Conservation (phyloP, 2,113 vertebrate species). For the Phocoena sinus region DNA sequence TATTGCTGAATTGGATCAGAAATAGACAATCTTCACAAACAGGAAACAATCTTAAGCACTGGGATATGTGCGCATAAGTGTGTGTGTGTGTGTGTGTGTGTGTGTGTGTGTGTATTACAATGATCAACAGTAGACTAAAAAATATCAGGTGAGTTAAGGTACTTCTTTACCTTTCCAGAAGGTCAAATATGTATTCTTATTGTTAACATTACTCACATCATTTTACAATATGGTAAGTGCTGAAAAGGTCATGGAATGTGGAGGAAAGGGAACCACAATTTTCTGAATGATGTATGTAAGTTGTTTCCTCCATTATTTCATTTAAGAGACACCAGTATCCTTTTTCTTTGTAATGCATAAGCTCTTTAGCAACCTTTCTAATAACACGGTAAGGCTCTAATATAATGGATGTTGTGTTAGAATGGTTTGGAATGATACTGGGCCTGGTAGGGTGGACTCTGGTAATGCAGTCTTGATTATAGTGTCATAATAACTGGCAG, state of each 20-base stretch:
- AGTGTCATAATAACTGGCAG: background rate
- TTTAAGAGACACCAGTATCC: background rate
- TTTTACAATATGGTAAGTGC: background rate
- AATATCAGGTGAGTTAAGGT: background rate
- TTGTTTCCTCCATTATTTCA: background rate
- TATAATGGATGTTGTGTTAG: background rate
- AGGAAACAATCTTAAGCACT: background rate
- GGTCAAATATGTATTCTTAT: background rate
- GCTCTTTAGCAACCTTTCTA: background rate
- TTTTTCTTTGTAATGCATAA: background rate
- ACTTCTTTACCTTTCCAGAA: background rate
- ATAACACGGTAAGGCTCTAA: background rate
- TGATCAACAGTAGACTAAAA: constrained; percentile 30
- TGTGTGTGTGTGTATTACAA: background rate
- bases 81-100: background rate
- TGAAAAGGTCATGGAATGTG: background rate
- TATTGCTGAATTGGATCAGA: background rate
- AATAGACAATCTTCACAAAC: constrained; percentile 31
- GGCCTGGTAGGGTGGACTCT: background rate
- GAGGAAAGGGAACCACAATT: background rate
- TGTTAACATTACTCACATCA: background rate
- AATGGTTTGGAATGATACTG: background rate
- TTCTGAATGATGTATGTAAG: background rate
- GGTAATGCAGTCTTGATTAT: background rate
- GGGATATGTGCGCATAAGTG: background rate